Conservation (phyloP, 2,888 invertebrate species). For the Chouioia cunea region DNA sequence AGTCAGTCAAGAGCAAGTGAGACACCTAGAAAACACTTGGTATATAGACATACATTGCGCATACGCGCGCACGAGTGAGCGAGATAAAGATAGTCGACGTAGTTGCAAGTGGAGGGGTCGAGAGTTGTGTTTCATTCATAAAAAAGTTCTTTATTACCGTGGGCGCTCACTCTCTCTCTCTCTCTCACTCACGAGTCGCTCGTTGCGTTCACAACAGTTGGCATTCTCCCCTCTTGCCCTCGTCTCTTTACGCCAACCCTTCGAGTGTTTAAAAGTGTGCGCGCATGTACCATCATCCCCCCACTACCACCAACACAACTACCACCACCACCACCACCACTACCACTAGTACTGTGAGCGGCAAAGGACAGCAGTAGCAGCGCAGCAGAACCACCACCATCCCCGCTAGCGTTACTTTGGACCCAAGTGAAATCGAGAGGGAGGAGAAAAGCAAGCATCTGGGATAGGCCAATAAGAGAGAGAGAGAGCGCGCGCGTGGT, state of each 20-base stretch:
- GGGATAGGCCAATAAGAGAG: too few species aligned
- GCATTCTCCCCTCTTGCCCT: constrained; percentile 39
- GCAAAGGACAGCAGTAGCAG: background rate
- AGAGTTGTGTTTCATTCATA: constrained; percentile 67
- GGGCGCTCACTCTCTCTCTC: constrained; percentile 43
- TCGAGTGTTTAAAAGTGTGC: background rate
- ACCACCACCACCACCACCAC: background rate
- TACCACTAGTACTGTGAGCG: background rate
- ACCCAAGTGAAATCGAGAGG: too few species aligned
- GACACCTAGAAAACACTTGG: too few species aligned
- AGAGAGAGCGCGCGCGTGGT: too few species aligned
- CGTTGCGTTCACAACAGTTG: constrained; percentile 47
- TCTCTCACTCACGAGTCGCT: constrained; percentile 54
- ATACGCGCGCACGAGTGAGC: constrained; percentile 41
- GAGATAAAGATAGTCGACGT: constrained; percentile 38
- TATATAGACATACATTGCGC: constrained; percentile 12
- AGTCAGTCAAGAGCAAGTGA: too few species aligned
- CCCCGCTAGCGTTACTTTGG: too few species aligned
- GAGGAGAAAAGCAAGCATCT: too few species aligned
- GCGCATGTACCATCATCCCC: constrained; percentile 16
- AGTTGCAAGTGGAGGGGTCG: constrained; percentile 48
- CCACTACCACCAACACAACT: too few species aligned
- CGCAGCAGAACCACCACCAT: too few species aligned
- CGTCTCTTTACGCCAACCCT: background rate
- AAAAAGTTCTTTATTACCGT: constrained; percentile 67